Percentiles rank a stretch among this genome's conserved stretches.
Conservation (phyloP, 1,140 invertebrate species). For the Nomia melanderi region DNA sequence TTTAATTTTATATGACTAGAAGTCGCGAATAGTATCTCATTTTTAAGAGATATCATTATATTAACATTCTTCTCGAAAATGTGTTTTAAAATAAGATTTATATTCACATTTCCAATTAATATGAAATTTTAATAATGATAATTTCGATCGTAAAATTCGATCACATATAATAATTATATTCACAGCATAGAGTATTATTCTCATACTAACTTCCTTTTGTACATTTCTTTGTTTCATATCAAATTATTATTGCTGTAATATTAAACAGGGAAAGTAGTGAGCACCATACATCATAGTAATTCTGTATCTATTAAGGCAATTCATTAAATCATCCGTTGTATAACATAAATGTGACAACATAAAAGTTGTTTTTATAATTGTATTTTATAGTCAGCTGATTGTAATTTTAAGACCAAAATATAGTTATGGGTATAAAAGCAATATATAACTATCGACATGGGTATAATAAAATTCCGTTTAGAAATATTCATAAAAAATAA, state of each 20-base stretch:
- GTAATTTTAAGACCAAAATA: slow-evolving; percentile 24
- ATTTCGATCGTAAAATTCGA: neutral
- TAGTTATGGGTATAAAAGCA: slow-evolving; percentile 17
- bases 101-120: neutral
- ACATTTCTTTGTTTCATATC: slow-evolving; percentile 28
- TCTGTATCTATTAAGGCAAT: slow-evolving; percentile 29
- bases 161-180: slow-evolving; percentile 16
- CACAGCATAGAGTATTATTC: slow-evolving; percentile 13
- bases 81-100: slow-evolving; percentile 22
- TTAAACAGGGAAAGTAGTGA: slow-evolving; percentile 40
- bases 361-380: slow-evolving; percentile 20
- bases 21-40: neutral
- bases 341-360: neutral
- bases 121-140: neutral
- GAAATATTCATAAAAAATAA: neutral
- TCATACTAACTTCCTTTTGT: slow-evolving; percentile 34
- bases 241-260: slow-evolving; percentile 2
- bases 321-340: slow-evolving; percentile 29
- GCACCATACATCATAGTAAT: slow-evolving; percentile 21
- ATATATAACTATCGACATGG: slow-evolving; percentile 5
- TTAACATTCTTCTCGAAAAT: neutral
- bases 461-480: neutral
- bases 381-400: slow-evolving; percentile 20
- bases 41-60: neutral
- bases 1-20: slow-evolving; percentile 19